These are phyloP conservation scores for Magallana angulata DNA, from an alignment of 1,140 invertebrate genomes.

Conservation along the genomic window DNA sequence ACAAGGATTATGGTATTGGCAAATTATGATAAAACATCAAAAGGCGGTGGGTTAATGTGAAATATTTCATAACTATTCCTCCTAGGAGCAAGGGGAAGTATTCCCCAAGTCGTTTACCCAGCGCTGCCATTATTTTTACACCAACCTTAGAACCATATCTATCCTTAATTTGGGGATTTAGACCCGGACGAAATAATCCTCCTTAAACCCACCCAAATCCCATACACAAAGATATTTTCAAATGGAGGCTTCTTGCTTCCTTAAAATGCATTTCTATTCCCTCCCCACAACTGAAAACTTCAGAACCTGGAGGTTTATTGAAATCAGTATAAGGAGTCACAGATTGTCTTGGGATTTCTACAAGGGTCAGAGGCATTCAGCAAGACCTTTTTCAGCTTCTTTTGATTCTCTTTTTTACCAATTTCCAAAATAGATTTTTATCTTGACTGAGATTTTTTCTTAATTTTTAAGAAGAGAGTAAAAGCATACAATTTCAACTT, in stretches of 20 bases:
- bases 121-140: conserved; percentile 9
- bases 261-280: conserved; percentile 24
- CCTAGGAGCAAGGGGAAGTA: conserved; percentile 19
- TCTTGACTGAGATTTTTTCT: conserved; percentile 25
- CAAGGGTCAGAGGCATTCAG: neutral
- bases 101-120: conserved; percentile 34
- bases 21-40: conserved; percentile 49
- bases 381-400: neutral
- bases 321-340: neutral
- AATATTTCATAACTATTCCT: conserved; percentile 29
- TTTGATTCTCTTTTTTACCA: conserved; percentile 24
- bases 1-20: conserved; percentile 41
- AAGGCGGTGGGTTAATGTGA: conserved; percentile 38
- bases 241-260: conserved; percentile 15
- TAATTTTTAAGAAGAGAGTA: conserved; percentile 22
- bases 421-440: conserved; percentile 35
- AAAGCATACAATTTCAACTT: conserved; percentile 30
- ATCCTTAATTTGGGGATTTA: conserved; percentile 38
- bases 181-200: conserved; percentile 4
- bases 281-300: conserved; percentile 32
- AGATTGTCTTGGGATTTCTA: neutral
- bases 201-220: conserved; percentile 27
- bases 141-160: conserved; percentile 33
- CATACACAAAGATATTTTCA: conserved; percentile 36
- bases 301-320: conserved; percentile 10